Evolutionary conservation across 2,113 vertebrate species (phyloP), one percentile per base, ranked within the genome.

Genomic region (Coracopsis vasa): DNA sequence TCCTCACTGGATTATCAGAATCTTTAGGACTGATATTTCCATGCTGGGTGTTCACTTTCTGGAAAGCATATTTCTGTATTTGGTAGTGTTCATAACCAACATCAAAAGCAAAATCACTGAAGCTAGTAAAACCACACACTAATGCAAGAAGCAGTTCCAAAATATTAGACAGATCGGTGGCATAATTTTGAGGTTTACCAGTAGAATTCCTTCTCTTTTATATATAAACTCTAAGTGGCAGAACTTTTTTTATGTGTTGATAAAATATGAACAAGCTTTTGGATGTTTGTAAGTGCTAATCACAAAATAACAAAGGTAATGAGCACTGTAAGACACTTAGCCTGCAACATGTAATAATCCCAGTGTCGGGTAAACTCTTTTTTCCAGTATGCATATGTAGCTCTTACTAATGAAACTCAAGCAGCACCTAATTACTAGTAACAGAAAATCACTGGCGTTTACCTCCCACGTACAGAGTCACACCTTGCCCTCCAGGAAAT

Each of bases 401-500:
- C 54, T 95, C 75, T 92, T 84, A 92, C 90, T 96, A 96, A 88
- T 95, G 80, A 94, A 92, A 90, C 67, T 95, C 72, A 95, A 95
- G 61, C 80, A 74, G 48, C 60, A 94, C 47, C 8, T 97, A 97
- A 96, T 97, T 96, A 96, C 67, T 90, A 77, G 91, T 91, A 92
- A 94, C 86, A 95, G 81, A 97, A 92, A 62, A 80, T 79, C 92
- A 61, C 31, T 60, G 73, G 84, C 69, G 0, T 96, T 96, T 90
- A 73, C 81, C 42, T 93, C 96, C 92, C 86, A 86, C 42, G 0
- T 28, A 73, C 28, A 73, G 64, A 93, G 64, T 87, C 94, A 94
- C 96, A 87, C 97, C 96, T 84, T 80, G 62, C 95, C 91, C 90
- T 96, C 66, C 95, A 94, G 95, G 88, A 94, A 96, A 96, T 45